Percentiles rank a stretch among this genome's conserved stretches.
These are phyloP conservation scores for Philereme transversata DNA, from an alignment of 2,888 invertebrate species.

Conservation along the genomic window DNA sequence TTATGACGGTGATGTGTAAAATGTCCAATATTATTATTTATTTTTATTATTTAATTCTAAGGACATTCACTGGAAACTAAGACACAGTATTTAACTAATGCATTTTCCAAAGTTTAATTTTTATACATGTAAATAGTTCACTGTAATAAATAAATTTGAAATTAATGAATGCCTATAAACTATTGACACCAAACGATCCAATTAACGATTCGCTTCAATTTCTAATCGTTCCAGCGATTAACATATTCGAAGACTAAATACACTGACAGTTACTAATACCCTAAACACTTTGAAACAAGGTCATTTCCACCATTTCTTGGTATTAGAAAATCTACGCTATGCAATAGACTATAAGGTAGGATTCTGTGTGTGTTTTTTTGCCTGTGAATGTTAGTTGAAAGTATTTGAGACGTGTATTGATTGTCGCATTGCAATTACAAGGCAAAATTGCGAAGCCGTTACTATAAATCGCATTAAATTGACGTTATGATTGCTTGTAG, in stretches of 20 bases:
- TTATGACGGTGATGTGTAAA: too few species aligned
- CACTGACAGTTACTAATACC: conserved; percentile 45
- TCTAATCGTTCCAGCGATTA: conserved; percentile 37
- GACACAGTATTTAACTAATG: too few species aligned
- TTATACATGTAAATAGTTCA: too few species aligned
- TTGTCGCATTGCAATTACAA: conserved; percentile 51
- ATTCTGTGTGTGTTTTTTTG: not conserved
- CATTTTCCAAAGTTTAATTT: too few species aligned
- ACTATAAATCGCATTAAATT: conserved; percentile 58
- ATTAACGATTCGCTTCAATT: conserved; percentile 30
- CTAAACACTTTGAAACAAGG: conserved; percentile 32
- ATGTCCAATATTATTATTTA: too few species aligned
- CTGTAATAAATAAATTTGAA: too few species aligned
- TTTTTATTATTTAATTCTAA: too few species aligned
- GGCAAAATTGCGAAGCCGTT: conserved; percentile 45
- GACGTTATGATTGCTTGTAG: conserved; percentile 52
- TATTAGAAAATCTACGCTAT: not conserved
- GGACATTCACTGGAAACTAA: too few species aligned
- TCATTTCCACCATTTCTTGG: conserved; percentile 1
- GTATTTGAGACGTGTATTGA: conserved; percentile 49
- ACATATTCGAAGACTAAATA: conserved; percentile 37
- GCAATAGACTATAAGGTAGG: not conserved
- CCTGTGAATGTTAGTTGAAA: conserved; percentile 20
- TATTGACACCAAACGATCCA: conserved; percentile 28
- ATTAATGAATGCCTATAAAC: conserved; percentile 8